Evolutionary conservation across 2,113 vertebrate species (phyloP), one percentile per base, ranked within the genome.

Genomic region (Corynorhinus townsendii): DNA sequence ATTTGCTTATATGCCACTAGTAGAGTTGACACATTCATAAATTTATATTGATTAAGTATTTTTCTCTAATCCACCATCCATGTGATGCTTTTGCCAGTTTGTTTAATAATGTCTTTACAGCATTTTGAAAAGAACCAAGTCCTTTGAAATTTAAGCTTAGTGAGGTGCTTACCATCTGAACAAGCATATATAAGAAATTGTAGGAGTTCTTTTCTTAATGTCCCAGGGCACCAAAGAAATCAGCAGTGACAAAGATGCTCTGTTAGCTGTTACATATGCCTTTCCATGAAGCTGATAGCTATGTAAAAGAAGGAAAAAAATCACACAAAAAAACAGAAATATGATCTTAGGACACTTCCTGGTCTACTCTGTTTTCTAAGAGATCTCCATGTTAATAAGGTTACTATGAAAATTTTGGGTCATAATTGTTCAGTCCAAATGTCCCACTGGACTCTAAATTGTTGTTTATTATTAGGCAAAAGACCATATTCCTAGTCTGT

Each of bases 121-220:
- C 26, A 85, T 88, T 89, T 96, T 62, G 28, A 59, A 82, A 90
- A 92, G 14, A 82, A 43, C n/a, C 89, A 79, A 94, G 12, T 69
- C 15, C 15, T 88, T 92, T 56, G 22, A 88, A 54, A 20, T 30
- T 43, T 82, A 87, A 90, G 11, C 35, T 59, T 73, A 64, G 28
- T 52, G 38, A 59, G 40, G 6, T 43, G 12, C 24, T 62, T 1
- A 80, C 4, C 43, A n/a, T 75, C 15, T 54, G 62, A 89, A 73
- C 15, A 86, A 93, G 20, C 14, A 66, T 14, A 71, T 24, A 35
- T 59, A 68, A 83, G 22, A 95, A 81, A 73, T 14, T 77, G 35
- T 47, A 82, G 2, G 64, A 66, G 71, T 33, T 81, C n/a, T 69
- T 76, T 79, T 59, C 30, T 22, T 85, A 82, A 86, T 59, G 20